Conservation (phyloP, 2,888 invertebrate species). For the Drosophila subsilvestris region DNA sequence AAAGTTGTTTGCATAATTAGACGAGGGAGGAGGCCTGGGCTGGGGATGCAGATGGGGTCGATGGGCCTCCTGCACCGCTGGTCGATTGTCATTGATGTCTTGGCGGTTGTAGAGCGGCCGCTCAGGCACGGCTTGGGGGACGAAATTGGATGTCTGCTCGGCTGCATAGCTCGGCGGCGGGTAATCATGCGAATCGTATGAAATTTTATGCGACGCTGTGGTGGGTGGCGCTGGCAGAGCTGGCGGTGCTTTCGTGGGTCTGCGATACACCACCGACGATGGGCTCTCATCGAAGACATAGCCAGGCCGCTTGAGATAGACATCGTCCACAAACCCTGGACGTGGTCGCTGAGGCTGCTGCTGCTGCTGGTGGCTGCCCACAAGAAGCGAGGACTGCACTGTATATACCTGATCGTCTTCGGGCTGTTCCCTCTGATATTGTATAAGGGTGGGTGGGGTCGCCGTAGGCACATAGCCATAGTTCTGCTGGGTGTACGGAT, state of each 20-base stretch:
- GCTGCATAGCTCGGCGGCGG: constrained; percentile 80
- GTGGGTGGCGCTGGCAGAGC: constrained; percentile 44
- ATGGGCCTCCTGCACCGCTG: constrained; percentile 32
- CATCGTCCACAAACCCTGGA: constrained; percentile 48
- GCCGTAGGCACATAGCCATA: constrained; percentile 62
- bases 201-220: constrained; percentile 67
- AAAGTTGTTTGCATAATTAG: constrained; percentile 83
- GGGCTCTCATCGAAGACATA: constrained; percentile 78
- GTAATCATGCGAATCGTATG: constrained; percentile 82
- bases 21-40: constrained; percentile 45
- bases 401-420: constrained; percentile 74
- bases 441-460: constrained; percentile 43
- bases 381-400: constrained; percentile 79
- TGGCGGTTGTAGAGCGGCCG: constrained; percentile 68
- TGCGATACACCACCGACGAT: constrained; percentile 48
- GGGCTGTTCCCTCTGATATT: constrained; percentile 59
- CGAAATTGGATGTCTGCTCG: constrained; percentile 70
- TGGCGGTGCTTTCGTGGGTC: constrained; percentile 51
- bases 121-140: constrained; percentile 56
- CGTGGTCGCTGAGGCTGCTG: constrained; percentile 24
- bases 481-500: constrained; percentile 79
- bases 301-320: constrained; percentile 72
- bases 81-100: constrained; percentile 63
- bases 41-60: constrained; percentile 47
- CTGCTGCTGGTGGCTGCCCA: constrained; percentile 55